A percentile compares a stretch with the other conserved stretches of the same genome.
Evolutionary conservation across 1,140 invertebrate species (phyloP).

Genomic region (Oncopodura yosiiana): DNA sequence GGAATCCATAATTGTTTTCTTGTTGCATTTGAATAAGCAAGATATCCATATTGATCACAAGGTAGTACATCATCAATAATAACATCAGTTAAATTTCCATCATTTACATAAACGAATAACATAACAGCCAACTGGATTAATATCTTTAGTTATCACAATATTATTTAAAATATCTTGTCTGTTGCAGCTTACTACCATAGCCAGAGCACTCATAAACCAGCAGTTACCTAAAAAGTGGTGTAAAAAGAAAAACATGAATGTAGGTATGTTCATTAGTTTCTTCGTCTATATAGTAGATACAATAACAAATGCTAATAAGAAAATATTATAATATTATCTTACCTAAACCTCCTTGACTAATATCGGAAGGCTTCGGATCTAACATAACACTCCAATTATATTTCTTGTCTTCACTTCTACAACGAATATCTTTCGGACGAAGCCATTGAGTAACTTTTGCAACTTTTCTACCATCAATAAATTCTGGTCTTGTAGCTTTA

Average conservation of each 20-base stretch:
- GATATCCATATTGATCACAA: slow-evolving; percentile 43
- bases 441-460: slow-evolving; percentile 40
- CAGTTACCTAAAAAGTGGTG: slow-evolving; percentile 47
- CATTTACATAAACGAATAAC: slow-evolving; percentile 47
- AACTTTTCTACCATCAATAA: not conserved
- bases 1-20: slow-evolving; percentile 54
- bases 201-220: slow-evolving; percentile 54
- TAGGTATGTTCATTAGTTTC: not conserved
- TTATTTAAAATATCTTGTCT: slow-evolving; percentile 49
- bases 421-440: slow-evolving; percentile 41
- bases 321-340: not conserved
- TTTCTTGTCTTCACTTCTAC: slow-evolving; percentile 8
- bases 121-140: slow-evolving; percentile 49
- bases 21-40: slow-evolving; percentile 46
- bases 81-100: slow-evolving; percentile 51
- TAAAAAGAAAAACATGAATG: not conserved
- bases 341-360: slow-evolving; percentile 43
- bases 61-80: slow-evolving; percentile 54
- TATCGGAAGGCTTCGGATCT: slow-evolving; percentile 47
- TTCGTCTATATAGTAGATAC: not conserved
- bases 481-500: no score
- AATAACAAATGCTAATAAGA: not conserved
- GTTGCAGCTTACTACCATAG: slow-evolving; percentile 53
- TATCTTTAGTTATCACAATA: slow-evolving; percentile 48
- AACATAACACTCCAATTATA: slow-evolving; percentile 47